Base-by-base conservation (phyloP, 2,888 invertebrate genomes). In the Nebria salina region DNA sequence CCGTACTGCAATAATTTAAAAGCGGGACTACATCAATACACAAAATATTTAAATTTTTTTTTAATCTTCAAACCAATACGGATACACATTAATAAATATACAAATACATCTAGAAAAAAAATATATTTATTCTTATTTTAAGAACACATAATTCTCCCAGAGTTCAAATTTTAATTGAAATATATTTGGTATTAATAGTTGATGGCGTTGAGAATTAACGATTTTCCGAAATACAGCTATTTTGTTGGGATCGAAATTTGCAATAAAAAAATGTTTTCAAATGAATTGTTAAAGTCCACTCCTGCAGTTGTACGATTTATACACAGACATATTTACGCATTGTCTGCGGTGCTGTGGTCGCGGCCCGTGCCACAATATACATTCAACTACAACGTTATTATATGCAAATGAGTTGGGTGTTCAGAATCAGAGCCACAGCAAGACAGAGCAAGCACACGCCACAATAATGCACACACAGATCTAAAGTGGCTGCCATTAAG, bases 371-470 rank as follows among this genome's bases (percentile, higher is more conserved):
- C 25, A 70, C 34, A 70, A 34, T 9, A 34, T 70, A 70, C 70
- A 70, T 25, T 25, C 70, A 70, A 26, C 26, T 70, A 70, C 34
- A 70, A 70, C 20, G 25, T 70, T 70, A 70, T 70, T 70, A 70
- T 70, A 70, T 70, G 70, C 70, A 70, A 70, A 70, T 70, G 70
- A 70, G 11, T 34, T 70, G 70, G 70, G 20, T 70, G 70, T 70
- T 70, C 70, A 15, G 70, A 15, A 20, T 34, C 34, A 34, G 34
- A 34, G 5, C 34, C 54, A 13, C 11, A 54, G 54, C 54, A 54
- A 13, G 13, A 7, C 54, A 11, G 54, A 54, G 54, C 54, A 8
- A 54, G 54, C 54, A 54, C 54, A 54, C 70, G 70, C 70, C 70
- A 70, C 70, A 70, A 70, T 70, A 20, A 11, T 26, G 68, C 34